Base-by-base conservation (phyloP, 23 tunicate genomes). In the Trididemnum clinides region DNA sequence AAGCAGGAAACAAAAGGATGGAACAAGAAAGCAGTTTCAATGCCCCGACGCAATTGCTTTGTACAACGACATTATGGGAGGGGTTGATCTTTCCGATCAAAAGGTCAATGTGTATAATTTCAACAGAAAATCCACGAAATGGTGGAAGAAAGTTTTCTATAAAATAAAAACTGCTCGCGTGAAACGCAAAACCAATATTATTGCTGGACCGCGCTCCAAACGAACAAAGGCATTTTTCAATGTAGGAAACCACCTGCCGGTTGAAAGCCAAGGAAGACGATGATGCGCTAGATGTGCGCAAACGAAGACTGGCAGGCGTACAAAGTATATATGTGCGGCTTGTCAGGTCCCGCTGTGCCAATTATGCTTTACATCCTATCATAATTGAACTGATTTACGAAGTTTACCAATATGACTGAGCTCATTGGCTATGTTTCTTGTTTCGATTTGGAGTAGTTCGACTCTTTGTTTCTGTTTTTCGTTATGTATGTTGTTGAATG, bases 21-120 rank as follows among this genome's bases (percentile, higher is more conserved):
- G 81, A 21, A 44, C 81, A 22, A 74, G 37, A 32, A 35, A 74
- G 37, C 75, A 66, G 75, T 31, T 66, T 66, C 75, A 66, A 66
- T 66, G 75, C 37, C 75, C 75, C 75, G 31, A 66, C 75, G 37
- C 75, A 66, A 66, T 66, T 66, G 75, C 75, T 66, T 66, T 66
- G 36, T 66, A 66, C 37, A 66, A 66, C 22, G 37, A 66, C 30
- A 66, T 30, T 66, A 66, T 66, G 37, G 75, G 37, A 66, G 75
- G 75, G 37, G 75, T 66, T 31, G 75, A 66, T 31, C 75, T 66
- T 66, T 66, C 75, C 31, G 75, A 66, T 66, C 75, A 66, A 66
- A 66, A 66, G 75, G 37, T 66, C 75, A 66, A 23, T 66, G 75
- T 66, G 30, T 29, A 66, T 31, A 37, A 66, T 66, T 66, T 66